A percentile compares a stretch with the other conserved stretches of the same genome.
These are phyloP conservation scores for Dendroctonus ponderosae DNA, from an alignment of 1,140 invertebrate species.

Conservation along the genomic window DNA sequence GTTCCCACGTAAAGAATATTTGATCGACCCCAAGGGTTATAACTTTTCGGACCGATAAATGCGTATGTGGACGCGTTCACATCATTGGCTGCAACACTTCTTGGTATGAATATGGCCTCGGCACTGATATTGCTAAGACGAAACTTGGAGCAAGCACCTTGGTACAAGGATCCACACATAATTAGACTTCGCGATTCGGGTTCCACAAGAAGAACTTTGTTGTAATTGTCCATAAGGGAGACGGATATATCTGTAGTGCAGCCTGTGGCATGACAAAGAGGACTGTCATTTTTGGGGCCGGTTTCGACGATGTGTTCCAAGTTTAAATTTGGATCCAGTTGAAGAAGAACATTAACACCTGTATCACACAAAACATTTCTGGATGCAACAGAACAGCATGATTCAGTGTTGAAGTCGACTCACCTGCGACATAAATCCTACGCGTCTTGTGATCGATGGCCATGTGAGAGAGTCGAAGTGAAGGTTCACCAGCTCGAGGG, in stretches of 20 bases:
- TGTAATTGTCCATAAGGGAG: conserved; percentile 77
- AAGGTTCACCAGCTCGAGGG: conserved; percentile 50
- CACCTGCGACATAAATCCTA: conserved; percentile 70
- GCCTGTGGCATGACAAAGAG: conserved; percentile 82
- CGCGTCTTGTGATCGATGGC: conserved; percentile 61
- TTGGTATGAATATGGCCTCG: conserved; percentile 70
- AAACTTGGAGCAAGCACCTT: conserved; percentile 87
- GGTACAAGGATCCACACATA: conserved; percentile 81
- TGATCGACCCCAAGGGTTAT: conserved; percentile 69
- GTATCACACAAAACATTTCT: conserved; percentile 49
- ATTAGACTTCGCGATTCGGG: conserved; percentile 77
- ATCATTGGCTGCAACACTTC: conserved; percentile 87
- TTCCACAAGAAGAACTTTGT: conserved; percentile 90
- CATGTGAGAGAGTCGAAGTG: conserved; percentile 59
- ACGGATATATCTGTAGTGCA: conserved; percentile 69
- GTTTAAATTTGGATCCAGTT: conserved; percentile 72
- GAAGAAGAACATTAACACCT: conserved; percentile 80
- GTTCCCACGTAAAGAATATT: conserved; percentile 93
- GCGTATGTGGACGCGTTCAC: conserved; percentile 88
- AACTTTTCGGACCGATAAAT: conserved; percentile 89
- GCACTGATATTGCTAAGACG: conserved; percentile 78
- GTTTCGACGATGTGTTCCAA: conserved; percentile 66
- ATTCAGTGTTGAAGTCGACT: conserved; percentile 41
- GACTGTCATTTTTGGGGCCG: conserved; percentile 80
- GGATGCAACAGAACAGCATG: neutral